phyloP scores from a whole-genome alignment of 2,888 invertebrate genomes.

The Amorpha juglandis region DNA sequence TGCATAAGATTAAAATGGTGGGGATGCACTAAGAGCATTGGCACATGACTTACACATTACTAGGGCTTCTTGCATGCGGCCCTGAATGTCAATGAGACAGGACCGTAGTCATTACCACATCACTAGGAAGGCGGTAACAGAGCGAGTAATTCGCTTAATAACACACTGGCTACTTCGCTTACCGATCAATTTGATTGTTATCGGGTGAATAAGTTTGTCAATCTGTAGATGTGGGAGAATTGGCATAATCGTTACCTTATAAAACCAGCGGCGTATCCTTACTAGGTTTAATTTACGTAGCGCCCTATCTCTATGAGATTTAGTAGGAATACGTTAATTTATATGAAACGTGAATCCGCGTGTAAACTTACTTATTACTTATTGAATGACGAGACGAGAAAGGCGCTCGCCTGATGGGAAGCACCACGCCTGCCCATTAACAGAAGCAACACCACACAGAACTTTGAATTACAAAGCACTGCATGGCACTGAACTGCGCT shows the following conservation, averaged over 20 bases:
- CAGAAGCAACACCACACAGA: too few species aligned
- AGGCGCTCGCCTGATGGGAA: too few species aligned
- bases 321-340: too few species aligned
- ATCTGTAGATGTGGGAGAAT: neutral
- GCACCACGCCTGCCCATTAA: too few species aligned
- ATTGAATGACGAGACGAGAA: too few species aligned
- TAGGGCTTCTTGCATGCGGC: conserved; percentile 13
- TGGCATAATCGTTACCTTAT: neutral
- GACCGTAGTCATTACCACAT: conserved; percentile 13
- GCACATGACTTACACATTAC: conserved; percentile 17
- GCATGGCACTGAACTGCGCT: too few species aligned
- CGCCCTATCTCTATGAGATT: too few species aligned
- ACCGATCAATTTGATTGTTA: conserved; percentile 10
- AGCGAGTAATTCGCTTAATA: conserved; percentile 4
- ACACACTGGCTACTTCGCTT: neutral
- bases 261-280: too few species aligned
- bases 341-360: too few species aligned
- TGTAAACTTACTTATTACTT: too few species aligned
- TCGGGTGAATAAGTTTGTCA: neutral
- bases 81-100: conserved; percentile 14
- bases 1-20: conserved; percentile 40
- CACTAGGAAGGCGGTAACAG: conserved; percentile 6
- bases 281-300: too few species aligned
- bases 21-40: conserved; percentile 22
- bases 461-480: too few species aligned